Percentiles rank a stretch among this genome's conserved stretches.
Conservation (phyloP, 2,113 vertebrate genomes). For the Hyperoodon ampullatus region DNA sequence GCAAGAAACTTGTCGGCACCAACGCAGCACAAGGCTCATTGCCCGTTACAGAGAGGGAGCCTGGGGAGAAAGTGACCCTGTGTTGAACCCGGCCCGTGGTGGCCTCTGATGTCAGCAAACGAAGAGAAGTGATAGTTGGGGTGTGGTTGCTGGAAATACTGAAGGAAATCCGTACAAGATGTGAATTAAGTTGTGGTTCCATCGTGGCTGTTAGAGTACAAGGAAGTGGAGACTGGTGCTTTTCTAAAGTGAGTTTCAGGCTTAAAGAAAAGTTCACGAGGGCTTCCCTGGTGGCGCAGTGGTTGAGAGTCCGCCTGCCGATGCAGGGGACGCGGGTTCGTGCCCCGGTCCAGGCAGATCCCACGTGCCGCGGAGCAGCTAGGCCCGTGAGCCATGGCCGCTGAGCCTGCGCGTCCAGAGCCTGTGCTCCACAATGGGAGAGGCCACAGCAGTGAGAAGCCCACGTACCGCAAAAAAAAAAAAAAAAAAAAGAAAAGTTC, state of each 20-base stretch:
- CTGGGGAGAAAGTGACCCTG: background rate
- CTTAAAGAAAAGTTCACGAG: background rate
- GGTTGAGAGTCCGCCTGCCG: no score
- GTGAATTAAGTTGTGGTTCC: background rate
- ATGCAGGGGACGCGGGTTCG: no score
- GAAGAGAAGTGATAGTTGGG: background rate
- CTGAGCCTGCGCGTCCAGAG: no score
- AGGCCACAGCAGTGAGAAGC: no score
- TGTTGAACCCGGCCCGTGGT: background rate
- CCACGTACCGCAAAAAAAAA: background rate
- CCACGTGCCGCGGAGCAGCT: no score
- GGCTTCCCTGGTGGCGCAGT: no score
- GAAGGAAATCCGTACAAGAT: background rate
- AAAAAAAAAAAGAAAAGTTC: background rate
- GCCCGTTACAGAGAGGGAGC: accelerated
- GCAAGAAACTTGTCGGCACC: background rate
- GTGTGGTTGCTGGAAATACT: background rate
- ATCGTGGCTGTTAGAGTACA: background rate
- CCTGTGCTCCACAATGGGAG: no score
- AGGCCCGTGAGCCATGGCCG: no score
- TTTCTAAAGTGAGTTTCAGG: background rate
- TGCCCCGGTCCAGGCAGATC: no score
- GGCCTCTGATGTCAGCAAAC: background rate
- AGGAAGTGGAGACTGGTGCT: background rate
- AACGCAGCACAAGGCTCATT: accelerated